Base-by-base conservation (phyloP, 1,140 invertebrate species). In the Drosophila aff. region DNA sequence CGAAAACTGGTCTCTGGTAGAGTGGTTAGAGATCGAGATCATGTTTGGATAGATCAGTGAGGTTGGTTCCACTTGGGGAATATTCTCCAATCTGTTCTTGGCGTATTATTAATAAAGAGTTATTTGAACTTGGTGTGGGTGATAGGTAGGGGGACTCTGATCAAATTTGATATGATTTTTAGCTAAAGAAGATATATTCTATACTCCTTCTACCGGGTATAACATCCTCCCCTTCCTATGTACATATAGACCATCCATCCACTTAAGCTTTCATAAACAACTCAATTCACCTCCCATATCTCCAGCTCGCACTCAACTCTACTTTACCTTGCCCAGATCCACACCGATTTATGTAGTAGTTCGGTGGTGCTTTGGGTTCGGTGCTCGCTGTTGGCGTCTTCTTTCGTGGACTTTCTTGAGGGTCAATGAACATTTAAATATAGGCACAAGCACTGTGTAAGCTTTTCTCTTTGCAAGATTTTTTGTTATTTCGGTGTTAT, bases 381-480 rank as follows among this genome's bases (percentile, higher is more conserved):
- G 31, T 61, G 44, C 57, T 76, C 38, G 9, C 44, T 55, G 44
- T 50, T 67, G 60, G 60, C 26, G 47, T 71, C 64, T 71, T 68
- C 40, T 67, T 71, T 68, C 38, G 64, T 64, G 59, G 59, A 67
- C 71, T 59, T 47, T 31, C 33, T 36, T 28, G 26, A 40, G 55
- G 81, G 83, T 86, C 83, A 86, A 77, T 80, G 83, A 86, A 86
- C 83, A 82, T 71, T 86, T 80, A 79, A 86, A 78, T 79, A 76
- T 71, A 82, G 76, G 61, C 79, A 76, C 76, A 82, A 46, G 61
- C 79, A 76, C 76, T 80, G 49, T 82, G 72, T 85, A 75, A 87
- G 83, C 83, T 82, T 79, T 86, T 60, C 49, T 31, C 41, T 23
- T 50, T 11, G n/a, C 21, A 26, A 36, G 57, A 57, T 83, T 85